Evolutionary conservation across 2,888 invertebrate species (phyloP), one percentile per base, ranked within the genome.

Genomic region (Acronicta leporina): DNA sequence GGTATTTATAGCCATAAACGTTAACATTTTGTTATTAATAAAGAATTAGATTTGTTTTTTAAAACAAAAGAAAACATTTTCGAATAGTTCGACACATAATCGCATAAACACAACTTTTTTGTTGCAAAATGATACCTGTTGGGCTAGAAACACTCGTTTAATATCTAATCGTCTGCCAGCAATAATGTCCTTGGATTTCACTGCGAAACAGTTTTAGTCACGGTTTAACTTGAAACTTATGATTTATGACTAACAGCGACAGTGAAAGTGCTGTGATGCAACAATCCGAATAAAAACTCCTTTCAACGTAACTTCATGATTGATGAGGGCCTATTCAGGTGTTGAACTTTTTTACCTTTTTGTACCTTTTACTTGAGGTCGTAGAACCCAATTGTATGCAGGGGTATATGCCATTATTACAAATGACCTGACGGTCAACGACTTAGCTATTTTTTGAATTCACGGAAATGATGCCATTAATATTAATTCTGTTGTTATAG

Each of bases 211-310:
- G 64, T 73, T 75, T 83, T 77, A 73, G 76, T 75, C 77, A 76
- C 76, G 67, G 73, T 73, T 79, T 68, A 66, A 59, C 58, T 82
- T 65, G 62, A 78, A 78, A 73, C 73, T 73, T 75, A 82, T 91
- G 89, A 90, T 89, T 88, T 88, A 89, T 88, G 86, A 83, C 80
- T 78, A 84, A 82, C 72, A 73, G 68, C 61, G 69, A 67, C 68
- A 87, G 90, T 85, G 90, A 91, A 90, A 91, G 90, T 90, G 54
- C 81, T 86, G 81, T 77, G 82, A 87, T 85, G 84, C 82, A 82
- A 80, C 78, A 68, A 74, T 63, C 65, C 53, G 73, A 63, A 75
- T 83, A 80, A 86, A 84, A 84, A 81, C 80, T 79, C 80, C 85
- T 83, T 87, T 84, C 84, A 88, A 81, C 80, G 75, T 75, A 70